A percentile compares a stretch with the other conserved stretches of the same genome.
These are phyloP conservation scores for Dysmachus trigonus DNA, from an alignment of 2,888 invertebrate species.

Conservation along the genomic window DNA sequence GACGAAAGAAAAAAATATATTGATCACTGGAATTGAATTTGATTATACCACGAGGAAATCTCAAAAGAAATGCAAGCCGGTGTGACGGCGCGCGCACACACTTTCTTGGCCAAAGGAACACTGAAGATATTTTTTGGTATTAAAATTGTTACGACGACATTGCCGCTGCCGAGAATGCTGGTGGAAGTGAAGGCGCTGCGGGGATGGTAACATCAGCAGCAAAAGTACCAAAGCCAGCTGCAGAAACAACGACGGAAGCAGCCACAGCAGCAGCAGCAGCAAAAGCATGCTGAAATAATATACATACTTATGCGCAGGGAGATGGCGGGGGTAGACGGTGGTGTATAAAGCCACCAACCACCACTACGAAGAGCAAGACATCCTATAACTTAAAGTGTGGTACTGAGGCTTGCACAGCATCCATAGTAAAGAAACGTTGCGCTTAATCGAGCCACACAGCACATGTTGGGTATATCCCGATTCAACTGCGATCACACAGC, in stretches of 20 bases:
- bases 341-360: background rate
- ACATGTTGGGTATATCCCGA: background rate
- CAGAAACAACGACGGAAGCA: background rate
- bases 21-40: background rate
- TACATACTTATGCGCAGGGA: background rate
- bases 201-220: background rate
- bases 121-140: conserved; percentile 29
- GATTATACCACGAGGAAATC: conserved; percentile 22
- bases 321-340: background rate
- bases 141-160: background rate
- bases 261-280: background rate
- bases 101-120: conserved; percentile 37
- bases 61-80: conserved; percentile 9
- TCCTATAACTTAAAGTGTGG: background rate
- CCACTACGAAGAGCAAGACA: background rate
- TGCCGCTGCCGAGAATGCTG: background rate
- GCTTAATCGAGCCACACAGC: background rate
- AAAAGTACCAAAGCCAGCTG: background rate
- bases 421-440: background rate
- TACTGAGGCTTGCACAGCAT: background rate
- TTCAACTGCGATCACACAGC: background rate
- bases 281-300: background rate
- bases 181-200: background rate
- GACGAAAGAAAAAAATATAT: background rate
- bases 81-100: conserved; percentile 39